These are phyloP conservation scores for Rhagoletis pomonella DNA, from an alignment of 1,140 invertebrate species.

Conservation along the genomic window DNA sequence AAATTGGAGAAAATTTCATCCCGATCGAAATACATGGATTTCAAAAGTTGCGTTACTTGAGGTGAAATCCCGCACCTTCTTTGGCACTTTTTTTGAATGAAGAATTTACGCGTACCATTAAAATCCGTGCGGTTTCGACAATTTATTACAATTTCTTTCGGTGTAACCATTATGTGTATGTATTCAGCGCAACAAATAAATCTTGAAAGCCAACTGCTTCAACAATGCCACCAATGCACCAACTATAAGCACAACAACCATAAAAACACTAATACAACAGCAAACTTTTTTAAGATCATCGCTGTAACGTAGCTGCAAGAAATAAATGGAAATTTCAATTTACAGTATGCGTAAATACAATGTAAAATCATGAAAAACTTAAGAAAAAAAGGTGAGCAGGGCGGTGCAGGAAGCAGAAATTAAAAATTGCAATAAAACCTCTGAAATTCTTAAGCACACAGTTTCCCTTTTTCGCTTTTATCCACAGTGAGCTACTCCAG, in stretches of 20 bases:
- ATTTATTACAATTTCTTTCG: no score
- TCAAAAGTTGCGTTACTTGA: no score
- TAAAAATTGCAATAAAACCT: slow-evolving; percentile 9
- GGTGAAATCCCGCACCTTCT: no score
- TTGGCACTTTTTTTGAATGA: no score
- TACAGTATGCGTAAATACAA: slow-evolving; percentile 17
- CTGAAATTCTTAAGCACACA: slow-evolving; percentile 1
- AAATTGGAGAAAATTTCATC: no score
- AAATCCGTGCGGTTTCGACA: no score
- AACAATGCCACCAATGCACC: background rate
- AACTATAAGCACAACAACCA: background rate
- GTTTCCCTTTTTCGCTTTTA: slow-evolving; percentile 12
- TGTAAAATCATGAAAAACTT: background rate
- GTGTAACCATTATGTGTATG: no score
- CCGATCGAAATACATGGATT: no score
- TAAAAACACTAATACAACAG: background rate
- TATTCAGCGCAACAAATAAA: no score
- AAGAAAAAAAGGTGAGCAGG: background rate
- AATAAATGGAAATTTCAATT: slow-evolving; percentile 29
- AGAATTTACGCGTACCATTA: no score
- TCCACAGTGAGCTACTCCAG: slow-evolving; percentile 1
- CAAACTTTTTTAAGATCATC: background rate
- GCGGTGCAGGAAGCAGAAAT: slow-evolving; percentile 1
- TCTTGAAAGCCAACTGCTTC: background rate
- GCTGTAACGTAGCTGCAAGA: background rate